phyloP scores from a whole-genome alignment of 2,888 invertebrate species.

The Andrena fulva region DNA sequence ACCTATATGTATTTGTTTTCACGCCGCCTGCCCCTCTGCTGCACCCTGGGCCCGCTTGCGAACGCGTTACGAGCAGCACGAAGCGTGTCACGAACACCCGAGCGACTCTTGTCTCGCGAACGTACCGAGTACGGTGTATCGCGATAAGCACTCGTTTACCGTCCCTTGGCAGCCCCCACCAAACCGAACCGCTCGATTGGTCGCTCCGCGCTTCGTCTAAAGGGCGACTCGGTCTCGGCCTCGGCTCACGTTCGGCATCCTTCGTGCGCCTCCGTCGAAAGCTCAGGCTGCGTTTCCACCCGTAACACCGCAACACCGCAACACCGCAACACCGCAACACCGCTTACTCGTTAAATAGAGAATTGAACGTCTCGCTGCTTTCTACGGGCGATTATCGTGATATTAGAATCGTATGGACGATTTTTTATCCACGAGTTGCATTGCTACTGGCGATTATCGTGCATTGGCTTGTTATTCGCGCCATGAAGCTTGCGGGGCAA shows the following conservation, averaged over 20 bases:
- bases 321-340: too few species aligned
- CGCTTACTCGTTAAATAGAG: not conserved
- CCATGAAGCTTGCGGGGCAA: slow-evolving; percentile 38
- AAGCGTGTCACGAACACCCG: slow-evolving; percentile 13
- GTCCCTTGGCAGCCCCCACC: slow-evolving; percentile 59
- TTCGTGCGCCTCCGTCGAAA: slow-evolving; percentile 64
- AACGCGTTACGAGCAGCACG: not conserved
- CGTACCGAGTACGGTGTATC: slow-evolving; percentile 41
- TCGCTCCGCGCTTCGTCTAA: slow-evolving; percentile 71
- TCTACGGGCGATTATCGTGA: too few species aligned
- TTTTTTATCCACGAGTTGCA: not conserved
- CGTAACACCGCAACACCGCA: not conserved
- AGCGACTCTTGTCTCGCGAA: slow-evolving; percentile 25
- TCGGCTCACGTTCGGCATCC: slow-evolving; percentile 61
- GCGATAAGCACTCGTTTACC: slow-evolving; percentile 43
- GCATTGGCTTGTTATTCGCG: not conserved
- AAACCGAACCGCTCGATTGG: slow-evolving; percentile 74
- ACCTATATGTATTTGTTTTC: not conserved
- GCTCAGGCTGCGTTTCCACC: slow-evolving; percentile 64
- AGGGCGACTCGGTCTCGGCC: slow-evolving; percentile 64
- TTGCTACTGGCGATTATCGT: not conserved
- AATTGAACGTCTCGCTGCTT: too few species aligned
- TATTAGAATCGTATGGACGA: not conserved
- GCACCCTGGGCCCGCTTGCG: not conserved
- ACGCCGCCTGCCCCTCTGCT: not conserved